These are phyloP conservation scores for Sinocyclocheilus grahami DNA, from an alignment of 2,113 vertebrate genomes.

Conservation along the genomic window DNA sequence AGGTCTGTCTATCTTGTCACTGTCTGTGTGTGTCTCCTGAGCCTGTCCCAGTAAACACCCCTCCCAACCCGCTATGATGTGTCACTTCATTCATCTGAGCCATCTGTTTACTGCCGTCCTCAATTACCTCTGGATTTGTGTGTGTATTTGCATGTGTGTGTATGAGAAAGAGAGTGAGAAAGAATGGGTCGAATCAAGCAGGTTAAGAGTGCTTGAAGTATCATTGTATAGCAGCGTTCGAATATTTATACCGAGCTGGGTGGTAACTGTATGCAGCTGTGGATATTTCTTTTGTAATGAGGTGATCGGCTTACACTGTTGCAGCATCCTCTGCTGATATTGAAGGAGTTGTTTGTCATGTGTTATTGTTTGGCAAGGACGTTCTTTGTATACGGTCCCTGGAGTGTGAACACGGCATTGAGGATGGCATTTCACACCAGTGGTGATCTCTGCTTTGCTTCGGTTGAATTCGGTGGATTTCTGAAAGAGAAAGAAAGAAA, in stretches of 20 bases:
- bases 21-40: constrained; percentile 15
- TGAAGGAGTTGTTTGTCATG: constrained; percentile 25
- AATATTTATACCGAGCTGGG: background rate
- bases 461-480: constrained; percentile 32
- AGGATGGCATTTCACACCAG: constrained; percentile 41
- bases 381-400: constrained; percentile 44
- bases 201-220: constrained; percentile 22
- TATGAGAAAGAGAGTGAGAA: constrained; percentile 19
- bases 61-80: constrained; percentile 21
- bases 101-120: constrained; percentile 32
- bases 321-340: constrained; percentile 17
- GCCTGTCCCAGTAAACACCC: constrained; percentile 27
- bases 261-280: constrained; percentile 7
- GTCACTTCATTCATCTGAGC: constrained; percentile 44
- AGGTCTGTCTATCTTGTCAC: constrained; percentile 21
- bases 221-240: constrained; percentile 16
- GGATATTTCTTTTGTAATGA: constrained; percentile 30
- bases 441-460: constrained; percentile 26
- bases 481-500: background rate
- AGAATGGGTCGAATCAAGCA: constrained; percentile 1
- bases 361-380: background rate
- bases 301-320: constrained; percentile 18
- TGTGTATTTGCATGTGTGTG: constrained; percentile 29
- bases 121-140: constrained; percentile 36
- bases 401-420: constrained; percentile 30